phyloP scores from a whole-genome alignment of 1,140 invertebrate species.

The Drosophila cardini region DNA sequence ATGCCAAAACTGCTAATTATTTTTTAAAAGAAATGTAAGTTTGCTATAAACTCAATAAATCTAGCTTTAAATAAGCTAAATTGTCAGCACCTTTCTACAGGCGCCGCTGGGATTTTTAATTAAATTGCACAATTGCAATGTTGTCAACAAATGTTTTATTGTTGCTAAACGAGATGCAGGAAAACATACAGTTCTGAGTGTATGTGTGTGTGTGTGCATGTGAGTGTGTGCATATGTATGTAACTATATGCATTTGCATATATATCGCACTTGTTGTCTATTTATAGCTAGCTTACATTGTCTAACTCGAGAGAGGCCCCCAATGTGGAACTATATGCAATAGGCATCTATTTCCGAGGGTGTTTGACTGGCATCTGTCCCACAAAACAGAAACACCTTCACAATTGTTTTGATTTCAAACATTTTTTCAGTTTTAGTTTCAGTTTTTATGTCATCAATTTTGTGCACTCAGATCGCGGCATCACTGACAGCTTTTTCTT shows the following conservation, averaged over 20 bases:
- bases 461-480: slow-evolving; percentile 13
- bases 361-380: slow-evolving; percentile 56
- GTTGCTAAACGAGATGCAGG: slow-evolving; percentile 6
- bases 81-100: not conserved
- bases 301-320: not conserved
- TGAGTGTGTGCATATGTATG: slow-evolving; percentile 1
- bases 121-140: slow-evolving; percentile 48
- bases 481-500: not conserved
- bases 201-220: not conserved
- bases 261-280: slow-evolving; percentile 9
- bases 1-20: too few relatives aligned
- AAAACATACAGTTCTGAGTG: too few relatives aligned
- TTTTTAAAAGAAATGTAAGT: too few relatives aligned
- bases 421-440: slow-evolving; percentile 1
- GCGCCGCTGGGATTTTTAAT: slow-evolving; percentile 39
- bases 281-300: slow-evolving; percentile 23
- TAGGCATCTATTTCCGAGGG: slow-evolving; percentile 19
- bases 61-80: too few relatives aligned
- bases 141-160: slow-evolving; percentile 51
- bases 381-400: slow-evolving; percentile 32
- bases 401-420: slow-evolving; percentile 59
- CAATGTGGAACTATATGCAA: not conserved
- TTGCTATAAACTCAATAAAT: too few relatives aligned
- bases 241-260: slow-evolving; percentile 25
- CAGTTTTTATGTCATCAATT: slow-evolving; percentile 26